Evolutionary conservation across 2,888 invertebrate species (phyloP).

Genomic region (Calliphora vomitoria): DNA sequence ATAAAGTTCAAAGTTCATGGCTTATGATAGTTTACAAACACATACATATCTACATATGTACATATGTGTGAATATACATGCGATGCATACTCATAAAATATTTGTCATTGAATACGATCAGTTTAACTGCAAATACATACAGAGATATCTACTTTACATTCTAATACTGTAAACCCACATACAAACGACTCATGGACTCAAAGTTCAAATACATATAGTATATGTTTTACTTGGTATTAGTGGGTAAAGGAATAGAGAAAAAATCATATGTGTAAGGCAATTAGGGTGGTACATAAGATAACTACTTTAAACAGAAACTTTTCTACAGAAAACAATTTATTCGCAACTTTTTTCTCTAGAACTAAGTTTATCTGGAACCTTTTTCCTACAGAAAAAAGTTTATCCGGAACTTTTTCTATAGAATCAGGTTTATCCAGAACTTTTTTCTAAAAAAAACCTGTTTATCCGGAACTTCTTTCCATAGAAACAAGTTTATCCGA

Average conservation of each 20-base stretch:
- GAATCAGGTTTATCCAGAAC: too few species aligned
- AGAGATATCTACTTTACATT: background rate
- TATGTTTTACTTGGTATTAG: background rate
- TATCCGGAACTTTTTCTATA: too few species aligned
- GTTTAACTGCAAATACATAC: background rate
- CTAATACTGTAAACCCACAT: background rate
- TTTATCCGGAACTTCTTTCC: too few species aligned
- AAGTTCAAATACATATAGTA: background rate
- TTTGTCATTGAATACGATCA: constrained; percentile 21
- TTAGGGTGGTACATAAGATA: background rate
- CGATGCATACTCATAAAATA: background rate
- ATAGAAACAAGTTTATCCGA: too few species aligned
- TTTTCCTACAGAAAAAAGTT: too few species aligned
- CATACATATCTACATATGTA: too few species aligned
- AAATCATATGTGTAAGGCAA: background rate
- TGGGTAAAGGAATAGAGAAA: too few species aligned
- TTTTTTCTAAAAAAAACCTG: too few species aligned
- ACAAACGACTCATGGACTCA: background rate
- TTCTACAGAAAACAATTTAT: too few species aligned
- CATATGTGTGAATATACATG: background rate
- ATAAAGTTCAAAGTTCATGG: constrained; percentile 47
- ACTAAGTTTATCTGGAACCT: too few species aligned
- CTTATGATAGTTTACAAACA: background rate
- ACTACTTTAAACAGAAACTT: too few species aligned
- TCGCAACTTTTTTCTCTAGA: too few species aligned